Evolutionary conservation across 2,888 invertebrate genomes (phyloP).

Genomic region (Metellina segmentata): DNA sequence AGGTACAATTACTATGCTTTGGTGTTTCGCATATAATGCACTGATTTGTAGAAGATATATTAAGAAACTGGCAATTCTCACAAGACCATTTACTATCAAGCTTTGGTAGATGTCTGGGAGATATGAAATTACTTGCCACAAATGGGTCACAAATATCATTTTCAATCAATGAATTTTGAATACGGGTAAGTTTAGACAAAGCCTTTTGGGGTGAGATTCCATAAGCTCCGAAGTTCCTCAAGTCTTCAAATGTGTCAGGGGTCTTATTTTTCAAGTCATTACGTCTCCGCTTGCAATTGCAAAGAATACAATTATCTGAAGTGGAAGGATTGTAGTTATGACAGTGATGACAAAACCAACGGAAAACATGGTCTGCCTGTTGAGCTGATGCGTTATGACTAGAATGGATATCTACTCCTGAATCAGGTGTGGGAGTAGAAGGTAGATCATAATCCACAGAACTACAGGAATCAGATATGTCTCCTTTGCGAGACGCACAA

Average conservation of each 20-base stretch:
- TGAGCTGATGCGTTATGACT: constrained; percentile 68
- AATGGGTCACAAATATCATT: constrained; percentile 67
- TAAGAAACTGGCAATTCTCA: constrained; percentile 79
- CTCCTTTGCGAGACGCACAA: constrained; percentile 65
- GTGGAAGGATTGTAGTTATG: constrained; percentile 73
- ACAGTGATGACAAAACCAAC: constrained; percentile 75
- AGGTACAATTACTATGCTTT: constrained; percentile 69
- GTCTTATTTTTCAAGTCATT: constrained; percentile 41
- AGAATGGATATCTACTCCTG: constrained; percentile 69
- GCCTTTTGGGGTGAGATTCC: constrained; percentile 64
- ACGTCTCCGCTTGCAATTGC: constrained; percentile 51
- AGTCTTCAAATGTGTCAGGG: constrained; percentile 68
- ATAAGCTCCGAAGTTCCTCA: constrained; percentile 68
- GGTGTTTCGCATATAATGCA: constrained; percentile 78
- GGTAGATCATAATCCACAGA: constrained; percentile 67
- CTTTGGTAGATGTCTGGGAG: constrained; percentile 76
- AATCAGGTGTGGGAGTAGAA: constrained; percentile 72
- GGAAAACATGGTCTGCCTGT: constrained; percentile 55
- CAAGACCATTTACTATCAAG: constrained; percentile 80
- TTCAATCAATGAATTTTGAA: constrained; percentile 52
- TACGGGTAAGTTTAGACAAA: constrained; percentile 51
- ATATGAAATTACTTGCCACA: constrained; percentile 67
- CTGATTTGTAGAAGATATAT: constrained; percentile 79
- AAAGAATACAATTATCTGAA: constrained; percentile 67
- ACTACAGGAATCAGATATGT: constrained; percentile 39